Evolutionary conservation across 2,797 vertebrate species (phyloP), one percentile per base, ranked within the genome.

Genomic region (Periparus ater): DNA sequence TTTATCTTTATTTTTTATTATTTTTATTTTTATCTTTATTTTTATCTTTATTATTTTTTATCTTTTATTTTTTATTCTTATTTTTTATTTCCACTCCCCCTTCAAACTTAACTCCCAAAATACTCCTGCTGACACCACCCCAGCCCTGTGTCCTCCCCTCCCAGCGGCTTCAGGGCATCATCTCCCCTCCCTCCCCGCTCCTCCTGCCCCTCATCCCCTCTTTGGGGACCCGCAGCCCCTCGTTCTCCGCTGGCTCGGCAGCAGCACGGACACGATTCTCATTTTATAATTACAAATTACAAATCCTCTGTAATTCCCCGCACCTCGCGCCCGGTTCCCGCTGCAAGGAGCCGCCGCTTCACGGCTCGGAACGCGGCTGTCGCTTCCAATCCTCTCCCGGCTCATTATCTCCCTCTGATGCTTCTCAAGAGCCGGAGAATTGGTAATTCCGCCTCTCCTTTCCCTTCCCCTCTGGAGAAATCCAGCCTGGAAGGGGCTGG

Each of bases 361-460:
- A 62, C 40, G 30, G 30, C 47, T 60, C 79, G 89, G 87, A 95
- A 65, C 92, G 29, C 29, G 68, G 48, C 95, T 95, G 95, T 96
- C 95, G 85, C 95, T 95, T 95, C 94, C 54, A 85, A 97, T 97
- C 92, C 95, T 80, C 89, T 92, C 82, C 45, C 93, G 57, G 73
- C 47, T 88, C 94, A 60, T 96, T 91, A 93, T 96, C 96, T 94
- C 58, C 91, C 94, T 95, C 90, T 94, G 96, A 97, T 96, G 95
- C 94, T 94, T 93, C 84, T 91, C 75, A 94, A 89, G 95, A 95
- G 96, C 84, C 94, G 91, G 93, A 77, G 92, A 91, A 85, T 87
- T 91, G 96, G 94, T 96, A 76, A 95, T 96, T 96, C 94, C 67
- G 20, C 89, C 93, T 67, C 85, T 81, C 74, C 61, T 36, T 79